These are phyloP conservation scores for Meloidogyne floridensis DNA, from an alignment of 1,140 invertebrate species.

Conservation along the genomic window DNA sequence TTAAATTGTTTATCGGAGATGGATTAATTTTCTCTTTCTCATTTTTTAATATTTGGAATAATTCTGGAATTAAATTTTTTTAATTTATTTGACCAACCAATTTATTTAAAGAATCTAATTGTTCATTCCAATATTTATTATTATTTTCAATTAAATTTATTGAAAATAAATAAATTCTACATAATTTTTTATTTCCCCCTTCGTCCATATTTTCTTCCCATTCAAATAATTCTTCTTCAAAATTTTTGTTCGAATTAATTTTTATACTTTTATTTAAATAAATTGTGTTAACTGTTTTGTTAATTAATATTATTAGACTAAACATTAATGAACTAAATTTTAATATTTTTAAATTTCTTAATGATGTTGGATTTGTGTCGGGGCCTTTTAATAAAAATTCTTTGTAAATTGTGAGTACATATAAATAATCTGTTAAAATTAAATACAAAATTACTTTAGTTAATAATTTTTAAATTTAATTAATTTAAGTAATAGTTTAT, in stretches of 20 bases:
- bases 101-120: neutral
- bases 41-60: too few species aligned
- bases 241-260: neutral
- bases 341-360: neutral
- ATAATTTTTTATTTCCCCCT: neutral
- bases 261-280: neutral
- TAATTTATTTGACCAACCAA: neutral
- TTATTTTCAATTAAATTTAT: neutral
- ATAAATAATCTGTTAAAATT: neutral
- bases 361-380: neutral
- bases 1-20: too few species aligned
- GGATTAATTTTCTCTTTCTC: too few species aligned
- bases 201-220: neutral
- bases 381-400: neutral
- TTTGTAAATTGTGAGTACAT: neutral
- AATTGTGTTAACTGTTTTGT: neutral
- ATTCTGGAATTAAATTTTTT: neutral
- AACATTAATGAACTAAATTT: neutral
- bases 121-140: neutral
- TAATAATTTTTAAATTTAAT: neutral
- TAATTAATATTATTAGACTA: neutral
- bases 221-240: neutral
- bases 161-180: slow-evolving; percentile 2
- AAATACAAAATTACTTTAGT: neutral
- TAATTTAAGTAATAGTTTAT: too few species aligned